Percentiles rank a stretch among this genome's conserved stretches.
phyloP scores from a whole-genome alignment of 53 echinoderm and acorn worm species.

The Astropecten irregularis region DNA sequence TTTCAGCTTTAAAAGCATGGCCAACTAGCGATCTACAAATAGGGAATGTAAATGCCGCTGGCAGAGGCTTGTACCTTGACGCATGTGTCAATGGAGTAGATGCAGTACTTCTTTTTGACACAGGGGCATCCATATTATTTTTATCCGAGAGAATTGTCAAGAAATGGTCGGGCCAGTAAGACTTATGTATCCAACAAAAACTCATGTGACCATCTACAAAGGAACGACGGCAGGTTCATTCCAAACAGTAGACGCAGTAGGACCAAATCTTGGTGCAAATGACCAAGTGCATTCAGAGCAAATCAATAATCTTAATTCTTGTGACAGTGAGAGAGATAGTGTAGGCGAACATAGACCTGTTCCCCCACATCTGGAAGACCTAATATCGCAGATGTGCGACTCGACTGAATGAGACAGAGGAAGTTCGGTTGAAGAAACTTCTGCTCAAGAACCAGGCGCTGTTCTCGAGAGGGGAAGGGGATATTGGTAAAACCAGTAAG shows the following conservation, averaged over 20 bases:
- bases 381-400: neutral
- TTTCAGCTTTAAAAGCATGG: neutral
- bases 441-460: neutral
- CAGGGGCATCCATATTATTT: constrained; percentile 44
- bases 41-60: neutral
- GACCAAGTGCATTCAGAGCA: too few relatives aligned
- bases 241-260: constrained; percentile 24
- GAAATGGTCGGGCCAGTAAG: constrained; percentile 15
- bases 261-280: neutral
- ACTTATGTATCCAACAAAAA: constrained; percentile 20
- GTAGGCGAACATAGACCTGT: too few relatives aligned
- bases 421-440: neutral
- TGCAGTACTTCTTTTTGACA: constrained; percentile 35
- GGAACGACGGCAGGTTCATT: constrained; percentile 56
- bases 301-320: too few relatives aligned
- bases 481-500: neutral
- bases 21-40: neutral
- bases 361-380: constrained; percentile 1
- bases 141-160: neutral
- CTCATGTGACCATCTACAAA: constrained; percentile 31
- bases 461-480: neutral
- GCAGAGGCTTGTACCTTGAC: constrained; percentile 17
- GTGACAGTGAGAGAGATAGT: too few relatives aligned
- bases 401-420: neutral
- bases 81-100: neutral